Evolutionary conservation across 2,113 vertebrate genomes (phyloP), one percentile per base, ranked within the genome.

Genomic region (Periophthalmus modestus): DNA sequence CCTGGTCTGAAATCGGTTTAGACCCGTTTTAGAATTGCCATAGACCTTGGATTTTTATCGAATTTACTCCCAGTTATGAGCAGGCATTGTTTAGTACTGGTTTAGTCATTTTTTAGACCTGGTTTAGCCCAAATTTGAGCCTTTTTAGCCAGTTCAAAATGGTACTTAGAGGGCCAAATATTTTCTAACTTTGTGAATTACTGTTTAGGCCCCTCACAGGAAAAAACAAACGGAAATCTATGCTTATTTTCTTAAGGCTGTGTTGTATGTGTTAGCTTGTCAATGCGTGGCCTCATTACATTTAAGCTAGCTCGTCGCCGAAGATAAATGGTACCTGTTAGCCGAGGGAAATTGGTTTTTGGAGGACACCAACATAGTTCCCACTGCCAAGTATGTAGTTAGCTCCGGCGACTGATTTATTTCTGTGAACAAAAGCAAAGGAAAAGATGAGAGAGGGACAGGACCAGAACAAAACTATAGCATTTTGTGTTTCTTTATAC

Each of bases 261-360:
- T 2, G 7, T 28, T 46, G 66, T 66, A 23, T 46, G 59, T 54
- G 55, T 54, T 47, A 48, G 48, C 33, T 28, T 73, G 71, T 73
- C 61, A 62, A 36, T 62, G 12, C 52, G 57, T 39, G 18, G 28
- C 54, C 16, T 67, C 72, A 67, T 74, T 74, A 57, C 63, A 67
- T 23, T 52, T 39, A 34, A 46, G 52, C 36, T n/a, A 67, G 36
- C 54, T 47, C 24, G 7, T 59, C 57, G 67, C 36, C 54, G 9
- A 59, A 74, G 72, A 74, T 68, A 66, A 74, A 74, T 68, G 72
- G 65, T 18, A 47, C 34, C 65, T 39, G 65, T 68, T 74, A 58
- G 65, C 39, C 1, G 72, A 74, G 54, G 65, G 21, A 68, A 74
- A 74, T 68, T 13, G 39, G 36, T 57, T 67, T 68, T 67, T 68